Conservation (phyloP, 2,113 vertebrate genomes). For the Equus quagga region DNA sequence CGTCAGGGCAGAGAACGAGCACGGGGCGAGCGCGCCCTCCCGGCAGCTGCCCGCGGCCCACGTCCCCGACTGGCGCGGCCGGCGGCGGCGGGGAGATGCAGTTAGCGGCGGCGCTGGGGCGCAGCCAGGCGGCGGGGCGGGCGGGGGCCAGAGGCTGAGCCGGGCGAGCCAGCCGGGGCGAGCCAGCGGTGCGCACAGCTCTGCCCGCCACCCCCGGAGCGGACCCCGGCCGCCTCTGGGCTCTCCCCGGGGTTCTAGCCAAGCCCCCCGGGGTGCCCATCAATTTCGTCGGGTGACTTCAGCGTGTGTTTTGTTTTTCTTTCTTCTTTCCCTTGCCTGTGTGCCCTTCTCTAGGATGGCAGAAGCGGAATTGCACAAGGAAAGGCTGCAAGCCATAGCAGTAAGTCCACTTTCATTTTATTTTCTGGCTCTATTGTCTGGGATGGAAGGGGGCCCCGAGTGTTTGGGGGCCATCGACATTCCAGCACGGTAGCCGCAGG, state of each 20-base stretch:
- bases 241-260: slow-evolving; percentile 59
- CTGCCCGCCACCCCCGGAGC: slow-evolving; percentile 85
- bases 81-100: slow-evolving; percentile 85
- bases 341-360: slow-evolving; percentile 95
- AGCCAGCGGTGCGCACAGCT: slow-evolving; percentile 80
- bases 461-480: slow-evolving; percentile 3
- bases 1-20: slow-evolving; percentile 86
- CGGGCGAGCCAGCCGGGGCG: slow-evolving; percentile 83
- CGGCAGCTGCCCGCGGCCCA: slow-evolving; percentile 89
- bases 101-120: slow-evolving; percentile 88
- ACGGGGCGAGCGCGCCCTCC: slow-evolving; percentile 85
- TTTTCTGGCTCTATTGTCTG: slow-evolving; percentile 82
- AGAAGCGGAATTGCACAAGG: slow-evolving; percentile 97
- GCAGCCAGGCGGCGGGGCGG: slow-evolving; percentile 77
- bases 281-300: slow-evolving; percentile 84
- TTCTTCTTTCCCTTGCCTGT: slow-evolving; percentile 78
- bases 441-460: slow-evolving; percentile 21
- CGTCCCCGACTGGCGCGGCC: slow-evolving; percentile 92
- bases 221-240: slow-evolving; percentile 35
- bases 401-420: slow-evolving; percentile 92
- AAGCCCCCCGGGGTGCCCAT: slow-evolving; percentile 72
- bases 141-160: slow-evolving; percentile 90
- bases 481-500: slow-evolving; percentile 62
- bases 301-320: slow-evolving; percentile 68
- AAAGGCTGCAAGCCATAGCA: slow-evolving; percentile 98